Conservation (phyloP, 1,140 invertebrate genomes). For the Papilio polytes region DNA sequence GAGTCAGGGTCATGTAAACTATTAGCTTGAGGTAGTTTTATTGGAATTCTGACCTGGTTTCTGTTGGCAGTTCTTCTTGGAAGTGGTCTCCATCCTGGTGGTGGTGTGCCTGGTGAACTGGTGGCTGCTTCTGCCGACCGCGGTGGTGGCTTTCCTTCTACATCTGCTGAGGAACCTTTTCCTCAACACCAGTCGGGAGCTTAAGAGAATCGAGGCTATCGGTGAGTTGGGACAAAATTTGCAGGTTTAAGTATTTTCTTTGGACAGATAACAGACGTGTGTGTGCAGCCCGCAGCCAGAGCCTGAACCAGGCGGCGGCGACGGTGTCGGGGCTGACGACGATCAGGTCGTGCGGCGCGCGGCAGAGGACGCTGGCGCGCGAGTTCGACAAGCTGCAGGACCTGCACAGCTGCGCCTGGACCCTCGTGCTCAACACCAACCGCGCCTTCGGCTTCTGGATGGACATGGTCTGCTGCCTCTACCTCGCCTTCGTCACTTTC, state of each 20-base stretch:
- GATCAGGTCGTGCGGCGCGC: slow-evolving; percentile 88
- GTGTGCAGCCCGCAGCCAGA: slow-evolving; percentile 88
- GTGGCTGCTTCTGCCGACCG: slow-evolving; percentile 90
- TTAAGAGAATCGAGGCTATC: slow-evolving; percentile 93
- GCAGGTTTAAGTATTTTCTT: neutral
- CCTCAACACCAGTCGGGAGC: slow-evolving; percentile 90
- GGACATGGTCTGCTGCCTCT: slow-evolving; percentile 88
- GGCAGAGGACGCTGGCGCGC: slow-evolving; percentile 85
- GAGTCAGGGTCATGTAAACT: slow-evolving; percentile 53
- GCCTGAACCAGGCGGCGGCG: slow-evolving; percentile 93
- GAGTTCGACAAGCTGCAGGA: slow-evolving; percentile 89
- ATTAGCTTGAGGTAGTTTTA: neutral
- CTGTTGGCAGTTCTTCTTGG: slow-evolving; percentile 84
- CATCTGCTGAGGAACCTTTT: slow-evolving; percentile 90
- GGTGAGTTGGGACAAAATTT: slow-evolving; percentile 83
- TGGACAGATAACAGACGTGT: neutral
- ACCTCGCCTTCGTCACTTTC: slow-evolving; percentile 83
- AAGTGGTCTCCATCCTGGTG: slow-evolving; percentile 87
- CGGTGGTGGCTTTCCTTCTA: slow-evolving; percentile 87
- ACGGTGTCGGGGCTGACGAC: slow-evolving; percentile 93
- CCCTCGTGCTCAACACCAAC: slow-evolving; percentile 87
- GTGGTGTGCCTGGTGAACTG: slow-evolving; percentile 92
- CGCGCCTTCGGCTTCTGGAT: slow-evolving; percentile 83
- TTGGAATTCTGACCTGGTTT: neutral
- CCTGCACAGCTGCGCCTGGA: slow-evolving; percentile 88